These are phyloP conservation scores for Agonopterix alstromeriana DNA, from an alignment of 2,888 invertebrate species.

Conservation along the genomic window DNA sequence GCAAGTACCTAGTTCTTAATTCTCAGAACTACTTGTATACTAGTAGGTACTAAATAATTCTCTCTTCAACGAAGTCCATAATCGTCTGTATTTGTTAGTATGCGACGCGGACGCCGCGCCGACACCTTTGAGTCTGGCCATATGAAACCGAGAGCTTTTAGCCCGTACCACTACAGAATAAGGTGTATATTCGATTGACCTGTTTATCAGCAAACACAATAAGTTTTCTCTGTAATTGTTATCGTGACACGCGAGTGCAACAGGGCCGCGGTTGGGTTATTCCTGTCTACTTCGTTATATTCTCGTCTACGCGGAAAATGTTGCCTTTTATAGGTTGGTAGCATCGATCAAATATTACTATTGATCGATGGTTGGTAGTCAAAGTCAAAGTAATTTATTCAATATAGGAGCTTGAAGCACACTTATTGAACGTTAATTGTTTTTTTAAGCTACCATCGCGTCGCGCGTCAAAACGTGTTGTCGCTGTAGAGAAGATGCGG, in stretches of 20 bases:
- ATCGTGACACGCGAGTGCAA: constrained; percentile 50
- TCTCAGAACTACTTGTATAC: too few relatives aligned
- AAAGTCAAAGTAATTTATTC: too few relatives aligned
- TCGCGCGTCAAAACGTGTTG: too few relatives aligned
- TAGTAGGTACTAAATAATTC: too few relatives aligned
- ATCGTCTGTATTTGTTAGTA: neutral
- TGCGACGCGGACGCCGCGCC: neutral
- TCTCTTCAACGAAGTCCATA: neutral
- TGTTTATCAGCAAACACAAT: constrained; percentile 32
- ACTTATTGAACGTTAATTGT: too few relatives aligned
- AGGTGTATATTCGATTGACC: neutral
- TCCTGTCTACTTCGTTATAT: neutral
- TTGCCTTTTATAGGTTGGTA: neutral
- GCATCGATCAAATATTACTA: too few relatives aligned
- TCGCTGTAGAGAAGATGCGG: too few relatives aligned
- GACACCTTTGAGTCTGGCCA: constrained; percentile 1
- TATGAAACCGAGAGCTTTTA: neutral
- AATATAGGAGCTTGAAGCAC: too few relatives aligned
- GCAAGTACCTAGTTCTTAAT: too few relatives aligned
- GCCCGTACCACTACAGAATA: neutral
- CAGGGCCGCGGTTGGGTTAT: constrained; percentile 16
- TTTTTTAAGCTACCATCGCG: too few relatives aligned
- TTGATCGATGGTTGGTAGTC: too few relatives aligned
- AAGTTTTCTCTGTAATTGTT: constrained; percentile 58
- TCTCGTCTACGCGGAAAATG: neutral